These are phyloP conservation scores for Yponomeuta plumbellus DNA, from an alignment of 2,888 invertebrate species.

Conservation along the genomic window DNA sequence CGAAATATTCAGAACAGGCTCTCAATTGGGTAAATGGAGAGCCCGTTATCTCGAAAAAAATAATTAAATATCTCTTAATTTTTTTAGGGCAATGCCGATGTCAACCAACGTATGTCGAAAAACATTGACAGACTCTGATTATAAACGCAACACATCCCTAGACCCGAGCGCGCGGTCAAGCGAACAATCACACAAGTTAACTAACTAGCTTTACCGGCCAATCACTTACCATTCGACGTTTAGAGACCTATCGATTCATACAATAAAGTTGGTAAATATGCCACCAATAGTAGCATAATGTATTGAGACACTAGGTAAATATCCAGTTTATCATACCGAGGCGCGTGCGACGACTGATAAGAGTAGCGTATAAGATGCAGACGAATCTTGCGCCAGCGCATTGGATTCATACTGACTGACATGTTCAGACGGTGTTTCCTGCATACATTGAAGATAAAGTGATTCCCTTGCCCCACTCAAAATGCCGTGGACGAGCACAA, in stretches of 20 bases:
- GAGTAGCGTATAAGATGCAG: conserved; percentile 1
- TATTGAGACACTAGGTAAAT: neutral
- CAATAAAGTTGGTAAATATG: neutral
- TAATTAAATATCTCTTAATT: too few species aligned
- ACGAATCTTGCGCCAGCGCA: conserved; percentile 29
- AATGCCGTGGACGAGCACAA: conserved; percentile 72
- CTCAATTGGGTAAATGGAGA: too few species aligned
- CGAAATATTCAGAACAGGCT: too few species aligned
- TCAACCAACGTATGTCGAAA: neutral
- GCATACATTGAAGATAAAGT: conserved; percentile 66
- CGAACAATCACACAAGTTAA: neutral
- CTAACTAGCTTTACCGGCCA: neutral
- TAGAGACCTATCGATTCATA: neutral
- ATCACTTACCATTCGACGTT: neutral
- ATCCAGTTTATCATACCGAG: conserved; percentile 25
- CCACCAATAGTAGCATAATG: neutral
- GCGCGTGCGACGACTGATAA: conserved; percentile 53
- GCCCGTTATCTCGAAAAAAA: too few species aligned
- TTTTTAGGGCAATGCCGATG: too few species aligned
- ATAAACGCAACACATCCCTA: neutral
- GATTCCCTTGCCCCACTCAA: conserved; percentile 34
- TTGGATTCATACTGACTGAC: conserved; percentile 38
- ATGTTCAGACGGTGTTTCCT: conserved; percentile 62
- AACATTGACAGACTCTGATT: neutral
- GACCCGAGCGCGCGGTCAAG: neutral